Conservation (phyloP, 2,797 vertebrate species). For the Paguma larvata region DNA sequence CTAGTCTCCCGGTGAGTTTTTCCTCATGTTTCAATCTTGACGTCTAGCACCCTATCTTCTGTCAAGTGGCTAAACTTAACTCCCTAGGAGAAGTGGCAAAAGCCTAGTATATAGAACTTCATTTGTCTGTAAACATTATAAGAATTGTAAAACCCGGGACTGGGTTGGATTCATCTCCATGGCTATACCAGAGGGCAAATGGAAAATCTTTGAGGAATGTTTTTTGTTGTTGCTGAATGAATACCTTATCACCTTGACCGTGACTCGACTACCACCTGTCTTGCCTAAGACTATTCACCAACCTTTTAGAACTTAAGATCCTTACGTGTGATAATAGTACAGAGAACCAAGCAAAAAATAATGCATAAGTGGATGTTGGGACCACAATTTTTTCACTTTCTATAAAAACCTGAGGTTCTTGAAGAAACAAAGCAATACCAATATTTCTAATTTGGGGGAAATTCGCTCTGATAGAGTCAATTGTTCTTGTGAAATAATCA, state of each 20-base stretch:
- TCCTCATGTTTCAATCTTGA: background rate
- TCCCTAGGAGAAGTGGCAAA: background rate
- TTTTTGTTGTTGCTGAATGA: background rate
- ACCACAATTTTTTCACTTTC: slow-evolving; percentile 40
- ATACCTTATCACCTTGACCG: background rate
- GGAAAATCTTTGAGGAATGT: background rate
- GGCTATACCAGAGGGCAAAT: background rate
- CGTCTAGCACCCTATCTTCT: background rate
- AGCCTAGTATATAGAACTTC: background rate
- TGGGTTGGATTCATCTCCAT: background rate
- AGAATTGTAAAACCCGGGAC: background rate
- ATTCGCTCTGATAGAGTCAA: background rate
- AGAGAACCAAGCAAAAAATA: background rate
- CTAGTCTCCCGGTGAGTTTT: background rate
- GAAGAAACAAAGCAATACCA: background rate
- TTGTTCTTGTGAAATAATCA: background rate
- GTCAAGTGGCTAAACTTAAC: background rate
- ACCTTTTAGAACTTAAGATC: slow-evolving; percentile 16
- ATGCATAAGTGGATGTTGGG: background rate
- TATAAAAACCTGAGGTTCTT: background rate
- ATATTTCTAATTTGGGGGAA: background rate
- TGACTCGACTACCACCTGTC: background rate
- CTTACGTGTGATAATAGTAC: background rate
- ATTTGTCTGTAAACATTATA: background rate
- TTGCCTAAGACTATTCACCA: background rate